Conservation (phyloP, 1,140 invertebrate genomes). For the Drosophila gunungcola region DNA sequence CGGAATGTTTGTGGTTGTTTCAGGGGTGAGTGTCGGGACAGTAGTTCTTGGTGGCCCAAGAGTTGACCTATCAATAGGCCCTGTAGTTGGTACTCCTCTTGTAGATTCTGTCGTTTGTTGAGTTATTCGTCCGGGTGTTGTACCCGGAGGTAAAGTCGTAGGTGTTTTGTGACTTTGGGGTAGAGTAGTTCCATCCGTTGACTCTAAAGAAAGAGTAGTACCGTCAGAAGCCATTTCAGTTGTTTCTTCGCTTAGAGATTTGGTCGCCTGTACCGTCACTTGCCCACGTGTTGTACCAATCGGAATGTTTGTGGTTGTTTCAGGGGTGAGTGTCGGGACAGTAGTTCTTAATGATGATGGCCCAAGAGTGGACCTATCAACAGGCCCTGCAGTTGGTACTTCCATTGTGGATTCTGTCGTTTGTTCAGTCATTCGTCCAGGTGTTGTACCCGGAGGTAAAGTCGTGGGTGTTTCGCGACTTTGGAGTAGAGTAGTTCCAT, state of each 20-base stretch:
- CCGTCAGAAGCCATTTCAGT: neutral
- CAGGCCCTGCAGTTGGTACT: no score
- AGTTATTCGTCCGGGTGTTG: neutral
- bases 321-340: no score
- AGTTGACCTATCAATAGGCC: neutral
- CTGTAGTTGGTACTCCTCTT: neutral
- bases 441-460: no score
- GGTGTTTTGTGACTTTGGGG: neutral
- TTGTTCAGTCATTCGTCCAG: no score
- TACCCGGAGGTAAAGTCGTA: neutral
- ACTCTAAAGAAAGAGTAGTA: neutral
- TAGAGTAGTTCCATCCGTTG: neutral
- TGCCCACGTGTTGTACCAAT: no score
- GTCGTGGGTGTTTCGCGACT: no score
- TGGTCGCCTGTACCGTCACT: neutral
- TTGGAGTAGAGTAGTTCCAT: no score
- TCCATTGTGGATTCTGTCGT: no score
- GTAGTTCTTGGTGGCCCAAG: neutral
- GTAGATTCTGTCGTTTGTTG: constrained; percentile 5
- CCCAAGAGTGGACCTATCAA: no score
- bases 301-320: no score
- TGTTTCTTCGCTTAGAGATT: neutral
- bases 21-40: neutral
- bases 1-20: neutral
- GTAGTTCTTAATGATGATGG: no score